These are phyloP conservation scores for Coregonus sp. DNA, from an alignment of 2,797 vertebrate genomes.

Conservation along the genomic window DNA sequence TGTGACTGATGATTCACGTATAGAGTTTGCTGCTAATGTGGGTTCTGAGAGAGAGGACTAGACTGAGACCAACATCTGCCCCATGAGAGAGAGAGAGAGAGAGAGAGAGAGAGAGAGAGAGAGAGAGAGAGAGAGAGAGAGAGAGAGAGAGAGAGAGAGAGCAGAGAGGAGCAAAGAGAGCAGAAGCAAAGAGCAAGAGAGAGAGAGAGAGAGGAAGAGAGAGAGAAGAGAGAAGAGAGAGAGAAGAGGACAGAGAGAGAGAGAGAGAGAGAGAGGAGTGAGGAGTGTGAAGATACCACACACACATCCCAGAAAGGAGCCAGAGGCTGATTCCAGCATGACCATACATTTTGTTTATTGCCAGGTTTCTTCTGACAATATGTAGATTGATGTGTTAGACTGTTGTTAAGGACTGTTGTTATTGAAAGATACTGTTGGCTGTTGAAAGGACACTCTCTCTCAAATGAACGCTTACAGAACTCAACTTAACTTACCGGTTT, in stretches of 20 bases:
- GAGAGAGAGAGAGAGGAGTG: too few relatives aligned
- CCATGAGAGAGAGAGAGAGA: neutral
- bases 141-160: too few relatives aligned
- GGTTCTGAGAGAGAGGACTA: conserved; percentile 26
- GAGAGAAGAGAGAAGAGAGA: too few relatives aligned
- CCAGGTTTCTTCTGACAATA: conserved; percentile 10
- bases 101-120: too few relatives aligned
- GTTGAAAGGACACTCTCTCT: neutral
- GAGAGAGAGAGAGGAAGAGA: too few relatives aligned
- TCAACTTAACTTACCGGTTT: neutral
- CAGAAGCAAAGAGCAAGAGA: too few relatives aligned
- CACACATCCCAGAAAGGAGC: neutral
- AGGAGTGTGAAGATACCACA: conserved; percentile 35
- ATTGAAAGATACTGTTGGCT: neutral
- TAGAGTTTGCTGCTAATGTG: conserved; percentile 6
- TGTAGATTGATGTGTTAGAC: conserved; percentile 16
- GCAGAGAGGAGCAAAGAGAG: too few relatives aligned
- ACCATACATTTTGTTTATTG: neutral
- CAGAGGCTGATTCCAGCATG: neutral
- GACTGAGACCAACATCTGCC: conserved; percentile 17
- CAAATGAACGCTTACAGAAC: neutral
- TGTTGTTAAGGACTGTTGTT: neutral
- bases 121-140: too few relatives aligned
- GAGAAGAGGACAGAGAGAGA: too few relatives aligned
- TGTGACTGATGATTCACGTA: conserved; percentile 29